Evolutionary conservation across 2,888 invertebrate genomes (phyloP).

Genomic region (Mechanitis messenoides): DNA sequence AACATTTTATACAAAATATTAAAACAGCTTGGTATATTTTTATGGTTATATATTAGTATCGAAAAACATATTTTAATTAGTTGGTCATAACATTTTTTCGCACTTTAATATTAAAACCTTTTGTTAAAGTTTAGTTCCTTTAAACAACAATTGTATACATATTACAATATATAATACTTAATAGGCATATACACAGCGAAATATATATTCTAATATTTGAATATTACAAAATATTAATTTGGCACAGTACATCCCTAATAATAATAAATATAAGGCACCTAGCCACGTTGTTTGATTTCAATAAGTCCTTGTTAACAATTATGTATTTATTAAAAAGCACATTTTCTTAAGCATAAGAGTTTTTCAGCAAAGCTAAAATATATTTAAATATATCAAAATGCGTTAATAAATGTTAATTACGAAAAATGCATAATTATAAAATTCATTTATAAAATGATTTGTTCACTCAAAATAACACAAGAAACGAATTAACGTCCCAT

Average conservation of each 20-base stretch:
- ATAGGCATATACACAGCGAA: too few relatives aligned
- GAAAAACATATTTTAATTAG: too few relatives aligned
- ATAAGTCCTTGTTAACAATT: not conserved
- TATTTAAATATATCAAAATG: constrained; percentile 1
- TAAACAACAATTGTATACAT: not conserved
- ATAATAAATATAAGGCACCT: constrained; percentile 56
- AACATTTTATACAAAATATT: too few relatives aligned
- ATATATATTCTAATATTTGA: not conserved
- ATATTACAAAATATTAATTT: constrained; percentile 35
- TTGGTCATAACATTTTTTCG: too few relatives aligned
- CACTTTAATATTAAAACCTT: too few relatives aligned
- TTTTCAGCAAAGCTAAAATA: not conserved
- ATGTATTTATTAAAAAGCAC: not conserved
- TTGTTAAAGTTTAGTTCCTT: too few relatives aligned
- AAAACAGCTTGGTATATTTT: too few relatives aligned
- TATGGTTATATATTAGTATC: too few relatives aligned
- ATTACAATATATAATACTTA: not conserved
- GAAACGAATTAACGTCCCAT: not conserved
- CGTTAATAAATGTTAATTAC: not conserved
- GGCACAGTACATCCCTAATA: constrained; percentile 41
- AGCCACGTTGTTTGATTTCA: constrained; percentile 36
- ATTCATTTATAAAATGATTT: constrained; percentile 2
- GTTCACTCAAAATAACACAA: not conserved
- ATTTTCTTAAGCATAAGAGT: not conserved
- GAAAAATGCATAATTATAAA: not conserved